phyloP scores from a whole-genome alignment of 2,113 vertebrate genomes.

The Caloenas nicobarica region DNA sequence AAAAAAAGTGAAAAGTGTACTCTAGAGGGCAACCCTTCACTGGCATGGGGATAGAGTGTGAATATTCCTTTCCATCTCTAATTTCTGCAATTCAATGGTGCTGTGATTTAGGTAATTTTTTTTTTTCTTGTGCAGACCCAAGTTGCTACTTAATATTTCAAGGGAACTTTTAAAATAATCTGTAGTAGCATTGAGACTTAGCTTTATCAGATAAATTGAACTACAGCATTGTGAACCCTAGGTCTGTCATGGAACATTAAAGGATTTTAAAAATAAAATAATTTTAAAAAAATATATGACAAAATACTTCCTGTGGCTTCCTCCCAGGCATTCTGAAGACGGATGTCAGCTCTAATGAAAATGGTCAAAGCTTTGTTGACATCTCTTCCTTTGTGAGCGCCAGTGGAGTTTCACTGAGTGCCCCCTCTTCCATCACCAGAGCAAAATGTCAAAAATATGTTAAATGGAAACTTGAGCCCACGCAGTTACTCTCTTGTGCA shows the following conservation, averaged over 20 bases:
- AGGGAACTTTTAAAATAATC: conserved; percentile 46
- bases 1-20: conserved; percentile 14
- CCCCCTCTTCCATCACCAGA: background rate
- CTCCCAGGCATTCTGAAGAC: background rate
- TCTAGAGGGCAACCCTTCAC: conserved; percentile 36
- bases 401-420: conserved; percentile 18
- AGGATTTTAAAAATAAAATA: background rate
- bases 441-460: conserved; percentile 42
- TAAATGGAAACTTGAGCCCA: conserved; percentile 21
- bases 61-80: background rate
- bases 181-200: background rate
- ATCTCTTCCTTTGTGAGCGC: background rate
- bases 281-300: background rate
- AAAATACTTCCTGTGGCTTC: background rate
- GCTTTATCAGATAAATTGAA: conserved; percentile 20
- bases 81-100: background rate
- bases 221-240: background rate
- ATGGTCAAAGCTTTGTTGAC: background rate
- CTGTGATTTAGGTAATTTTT: conserved; percentile 21
- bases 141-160: conserved; percentile 30
- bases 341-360: background rate
- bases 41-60: background rate
- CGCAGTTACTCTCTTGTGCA: conserved; percentile 1
- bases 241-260: background rate
- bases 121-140: background rate